Conservation (phyloP, 2,797 vertebrate species). For the Oophaga sylvatica region DNA sequence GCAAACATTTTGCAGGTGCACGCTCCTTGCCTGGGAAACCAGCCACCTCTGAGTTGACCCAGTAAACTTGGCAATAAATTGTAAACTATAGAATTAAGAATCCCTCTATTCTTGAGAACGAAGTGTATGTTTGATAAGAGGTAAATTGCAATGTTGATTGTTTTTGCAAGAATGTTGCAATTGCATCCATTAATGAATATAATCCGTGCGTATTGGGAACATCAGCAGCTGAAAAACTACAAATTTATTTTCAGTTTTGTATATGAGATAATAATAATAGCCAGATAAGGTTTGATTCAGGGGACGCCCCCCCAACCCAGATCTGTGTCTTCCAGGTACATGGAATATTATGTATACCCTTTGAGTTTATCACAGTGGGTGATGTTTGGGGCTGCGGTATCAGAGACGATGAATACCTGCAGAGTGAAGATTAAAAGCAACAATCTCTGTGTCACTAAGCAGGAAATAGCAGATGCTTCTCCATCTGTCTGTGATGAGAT, state of each 20-base stretch:
- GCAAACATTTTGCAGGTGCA: too few relatives aligned
- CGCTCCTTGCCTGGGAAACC: too few relatives aligned
- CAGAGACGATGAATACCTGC: constrained; percentile 53
- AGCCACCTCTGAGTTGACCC: too few relatives aligned
- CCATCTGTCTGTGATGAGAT: constrained; percentile 62
- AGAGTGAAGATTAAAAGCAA: constrained; percentile 26
- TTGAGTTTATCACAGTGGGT: neutral
- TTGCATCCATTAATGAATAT: too few relatives aligned
- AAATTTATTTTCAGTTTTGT: neutral
- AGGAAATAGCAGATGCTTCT: constrained; percentile 62
- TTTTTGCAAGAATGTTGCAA: too few relatives aligned
- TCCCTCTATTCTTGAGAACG: too few relatives aligned
- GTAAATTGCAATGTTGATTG: too few relatives aligned
- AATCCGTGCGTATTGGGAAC: too few relatives aligned
- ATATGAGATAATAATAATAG: neutral
- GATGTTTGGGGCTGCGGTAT: constrained; percentile 13
- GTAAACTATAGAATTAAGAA: too few relatives aligned
- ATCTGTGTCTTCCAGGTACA: neutral
- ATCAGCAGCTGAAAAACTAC: neutral
- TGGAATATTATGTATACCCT: constrained; percentile 19
- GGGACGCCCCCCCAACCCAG: neutral
- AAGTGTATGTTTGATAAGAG: too few relatives aligned
- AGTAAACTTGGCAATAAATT: too few relatives aligned
- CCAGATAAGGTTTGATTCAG: neutral
- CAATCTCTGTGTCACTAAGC: constrained; percentile 61